phyloP scores from a whole-genome alignment of 2,113 vertebrate species.

The Poecilia latipinna region DNA sequence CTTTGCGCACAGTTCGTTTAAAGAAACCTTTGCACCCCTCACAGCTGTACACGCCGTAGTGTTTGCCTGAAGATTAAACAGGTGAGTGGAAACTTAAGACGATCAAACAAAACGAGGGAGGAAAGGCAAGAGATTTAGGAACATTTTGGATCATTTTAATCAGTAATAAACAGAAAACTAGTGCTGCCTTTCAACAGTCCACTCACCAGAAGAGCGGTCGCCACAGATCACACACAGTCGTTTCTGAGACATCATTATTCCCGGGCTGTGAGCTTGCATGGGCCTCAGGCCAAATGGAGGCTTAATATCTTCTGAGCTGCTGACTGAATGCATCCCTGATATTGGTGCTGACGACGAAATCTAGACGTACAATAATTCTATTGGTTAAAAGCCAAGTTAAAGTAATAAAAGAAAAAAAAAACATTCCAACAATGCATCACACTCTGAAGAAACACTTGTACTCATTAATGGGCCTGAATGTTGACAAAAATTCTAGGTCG shows the following conservation, averaged over 20 bases:
- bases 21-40: slow-evolving; percentile 99
- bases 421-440: not conserved
- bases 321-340: slow-evolving; percentile 87
- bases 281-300: slow-evolving; percentile 87
- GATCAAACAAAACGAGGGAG: not conserved
- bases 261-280: slow-evolving; percentile 83
- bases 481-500: no score
- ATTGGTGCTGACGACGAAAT: slow-evolving; percentile 88
- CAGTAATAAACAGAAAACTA: not conserved
- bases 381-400: not conserved
- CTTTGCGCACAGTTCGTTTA: slow-evolving; percentile 94
- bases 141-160: not conserved
- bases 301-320: slow-evolving; percentile 91
- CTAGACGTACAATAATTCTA: slow-evolving; percentile 59
- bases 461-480: not conserved
- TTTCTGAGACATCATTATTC: slow-evolving; percentile 85
- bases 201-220: slow-evolving; percentile 90
- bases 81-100: not conserved
- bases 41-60: slow-evolving; percentile 97
- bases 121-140: not conserved
- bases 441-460: not conserved
- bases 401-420: not conserved
- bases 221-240: slow-evolving; percentile 92
- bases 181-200: slow-evolving; percentile 4
- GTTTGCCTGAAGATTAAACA: slow-evolving; percentile 84